phyloP scores from a whole-genome alignment of 2,113 vertebrate species.

The Prolemur simus region DNA sequence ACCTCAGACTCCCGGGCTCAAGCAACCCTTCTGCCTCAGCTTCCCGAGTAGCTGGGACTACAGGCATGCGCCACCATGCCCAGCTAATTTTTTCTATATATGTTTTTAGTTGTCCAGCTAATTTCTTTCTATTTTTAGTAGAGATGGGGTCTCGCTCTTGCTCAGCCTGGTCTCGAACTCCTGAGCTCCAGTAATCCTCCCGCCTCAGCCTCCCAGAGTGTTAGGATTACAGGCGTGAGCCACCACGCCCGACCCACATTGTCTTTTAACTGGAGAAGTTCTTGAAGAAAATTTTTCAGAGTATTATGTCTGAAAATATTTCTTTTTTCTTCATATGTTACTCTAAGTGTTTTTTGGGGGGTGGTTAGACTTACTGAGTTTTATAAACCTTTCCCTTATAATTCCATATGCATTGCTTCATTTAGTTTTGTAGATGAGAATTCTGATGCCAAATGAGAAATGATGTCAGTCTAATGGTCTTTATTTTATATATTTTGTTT shows the following conservation, averaged over 20 bases:
- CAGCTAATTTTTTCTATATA: too few relatives aligned
- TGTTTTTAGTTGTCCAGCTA: too few relatives aligned
- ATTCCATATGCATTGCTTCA: not conserved
- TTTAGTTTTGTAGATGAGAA: not conserved
- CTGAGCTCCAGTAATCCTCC: too few relatives aligned
- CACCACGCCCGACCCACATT: not conserved
- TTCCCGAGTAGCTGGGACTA: too few relatives aligned
- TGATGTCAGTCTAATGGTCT: not conserved
- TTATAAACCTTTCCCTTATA: not conserved
- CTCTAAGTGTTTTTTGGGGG: not conserved
- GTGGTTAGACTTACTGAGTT: not conserved
- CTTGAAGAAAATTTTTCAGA: not conserved
- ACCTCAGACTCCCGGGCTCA: too few relatives aligned
- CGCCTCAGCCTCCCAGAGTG: too few relatives aligned
- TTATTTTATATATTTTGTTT: not conserved
- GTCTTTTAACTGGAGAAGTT: not conserved
- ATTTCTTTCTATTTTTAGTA: too few relatives aligned
- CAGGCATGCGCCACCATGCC: too few relatives aligned
- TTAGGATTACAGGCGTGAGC: too few relatives aligned
- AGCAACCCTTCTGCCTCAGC: too few relatives aligned
- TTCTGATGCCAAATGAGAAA: slow-evolving; percentile 17
- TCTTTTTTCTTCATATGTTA: not conserved
- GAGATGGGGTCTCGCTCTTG: too few relatives aligned
- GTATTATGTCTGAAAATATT: not conserved
- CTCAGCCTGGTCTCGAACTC: too few relatives aligned